Evolutionary conservation across 2,113 vertebrate genomes (phyloP), one percentile per base, ranked within the genome.

Genomic region (Cheirogaleus medius): DNA sequence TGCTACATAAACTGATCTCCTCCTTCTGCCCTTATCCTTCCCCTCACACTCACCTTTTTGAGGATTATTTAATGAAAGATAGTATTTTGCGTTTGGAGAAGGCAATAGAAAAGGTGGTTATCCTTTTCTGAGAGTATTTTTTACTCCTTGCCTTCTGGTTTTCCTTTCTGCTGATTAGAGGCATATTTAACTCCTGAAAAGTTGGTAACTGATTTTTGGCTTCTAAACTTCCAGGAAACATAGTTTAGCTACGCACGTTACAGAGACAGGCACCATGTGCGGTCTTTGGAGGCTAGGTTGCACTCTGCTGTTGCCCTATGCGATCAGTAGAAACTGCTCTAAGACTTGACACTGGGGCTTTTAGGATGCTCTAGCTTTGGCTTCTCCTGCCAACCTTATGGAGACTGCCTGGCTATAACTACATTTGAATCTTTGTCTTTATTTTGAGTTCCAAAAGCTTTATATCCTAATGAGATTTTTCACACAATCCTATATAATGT

Each of bases 391-490:
- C 34, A 69, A 25, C 6, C 80, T 90, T 27, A 20, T 44, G 32
- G 78, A 71, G 49, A 23, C 56, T 21, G 66, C 8, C 5, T 25
- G 17, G 39, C 21, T 52, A 47, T 66, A 23, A 49, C 5, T 39
- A n/a, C 10, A n/a, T 47, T 37, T 85, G n/a, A 27, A 58, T 39
- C 37, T 89, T 60, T 85, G 42, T 20, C 34, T 73, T 77, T 32
- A 17, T 90, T 91, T 91, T 83, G 34, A 76, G 25, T 5, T 34
- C 34, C 14, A 9, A n/a, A 64, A 81, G 14, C 29, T 90, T 2
- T 44, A 81, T 32, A 83, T 87, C 78, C 5, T 94, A 90, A 64
- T 34, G 68, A 94, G 82, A 69, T 69, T 87, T 87, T 52, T 42
- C 66, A 66, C 3, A 11, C 3, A 78, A 39, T 85, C 52, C 47